A percentile compares a stretch with the other conserved stretches of the same genome.
Conservation (phyloP, 2,797 vertebrate species). For the Enteromius anoplus region DNA sequence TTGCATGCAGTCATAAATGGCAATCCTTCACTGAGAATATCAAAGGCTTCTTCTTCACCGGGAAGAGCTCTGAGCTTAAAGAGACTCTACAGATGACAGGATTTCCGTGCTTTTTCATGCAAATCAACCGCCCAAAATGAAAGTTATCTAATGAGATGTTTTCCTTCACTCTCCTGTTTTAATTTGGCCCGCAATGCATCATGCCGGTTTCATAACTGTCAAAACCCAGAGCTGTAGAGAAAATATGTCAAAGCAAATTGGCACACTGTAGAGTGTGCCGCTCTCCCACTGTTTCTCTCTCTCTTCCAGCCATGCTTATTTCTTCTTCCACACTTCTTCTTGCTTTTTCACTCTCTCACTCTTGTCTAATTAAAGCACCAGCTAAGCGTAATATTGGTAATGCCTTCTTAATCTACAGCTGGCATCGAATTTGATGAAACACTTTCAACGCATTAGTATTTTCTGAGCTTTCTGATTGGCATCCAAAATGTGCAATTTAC, state of each 20-base stretch:
- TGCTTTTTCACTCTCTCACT: neutral
- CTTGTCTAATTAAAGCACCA: conserved; percentile 44
- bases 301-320: conserved; percentile 1
- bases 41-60: conserved; percentile 14
- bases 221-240: conserved; percentile 36
- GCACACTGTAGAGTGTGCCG: conserved; percentile 60
- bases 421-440: conserved; percentile 48
- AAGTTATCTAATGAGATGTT: conserved; percentile 55
- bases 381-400: conserved; percentile 30
- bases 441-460: conserved; percentile 38
- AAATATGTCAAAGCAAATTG: conserved; percentile 55
- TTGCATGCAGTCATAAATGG: conserved; percentile 34
- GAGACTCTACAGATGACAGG: conserved; percentile 20
- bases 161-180: conserved; percentile 41
- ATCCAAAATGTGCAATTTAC: conserved; percentile 33
- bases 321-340: neutral
- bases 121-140: conserved; percentile 32
- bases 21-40: conserved; percentile 39
- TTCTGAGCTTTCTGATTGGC: conserved; percentile 38
- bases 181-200: conserved; percentile 49
- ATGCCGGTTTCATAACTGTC: conserved; percentile 50
- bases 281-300: conserved; percentile 30
- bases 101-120: conserved; percentile 42
- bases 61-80: conserved; percentile 42
- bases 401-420: conserved; percentile 47